Conservation (phyloP, 2,888 invertebrate species). For the Eupithecia centaureata region DNA sequence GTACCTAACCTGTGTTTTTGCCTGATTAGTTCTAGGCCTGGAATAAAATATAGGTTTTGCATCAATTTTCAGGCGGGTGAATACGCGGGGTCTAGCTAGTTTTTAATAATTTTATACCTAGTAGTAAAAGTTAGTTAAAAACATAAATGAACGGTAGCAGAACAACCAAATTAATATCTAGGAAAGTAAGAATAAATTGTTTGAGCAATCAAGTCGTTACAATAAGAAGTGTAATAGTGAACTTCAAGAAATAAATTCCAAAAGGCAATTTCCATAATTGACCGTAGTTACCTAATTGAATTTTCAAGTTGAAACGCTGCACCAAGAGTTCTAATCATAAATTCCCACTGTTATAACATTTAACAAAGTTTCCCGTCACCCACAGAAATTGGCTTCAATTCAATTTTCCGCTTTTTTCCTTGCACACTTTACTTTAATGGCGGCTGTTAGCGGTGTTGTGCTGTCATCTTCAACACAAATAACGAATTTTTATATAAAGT, state of each 20-base stretch:
- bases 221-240: constrained; percentile 24
- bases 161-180: background rate
- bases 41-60: too few species aligned
- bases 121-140: background rate
- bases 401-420: constrained; percentile 52
- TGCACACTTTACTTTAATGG: constrained; percentile 46
- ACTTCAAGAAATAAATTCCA: constrained; percentile 29
- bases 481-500: constrained; percentile 1
- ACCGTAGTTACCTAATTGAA: constrained; percentile 57
- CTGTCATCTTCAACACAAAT: constrained; percentile 48
- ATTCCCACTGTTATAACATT: constrained; percentile 66
- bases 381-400: constrained; percentile 66
- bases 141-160: background rate
- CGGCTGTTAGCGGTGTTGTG: constrained; percentile 50
- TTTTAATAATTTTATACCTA: background rate
- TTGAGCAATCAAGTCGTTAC: constrained; percentile 24
- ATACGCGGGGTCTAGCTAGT: too few species aligned
- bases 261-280: constrained; percentile 46
- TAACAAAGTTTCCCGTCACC: constrained; percentile 69
- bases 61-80: too few species aligned
- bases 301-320: constrained; percentile 58
- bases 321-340: constrained; percentile 65
- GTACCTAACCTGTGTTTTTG: too few species aligned
- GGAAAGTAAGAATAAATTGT: background rate
- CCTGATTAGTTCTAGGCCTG: too few species aligned